Percentiles rank a stretch among this genome's conserved stretches.
These are phyloP conservation scores for Chrysochloris asiatica DNA, from an alignment of 2,113 vertebrate species.

Conservation along the genomic window DNA sequence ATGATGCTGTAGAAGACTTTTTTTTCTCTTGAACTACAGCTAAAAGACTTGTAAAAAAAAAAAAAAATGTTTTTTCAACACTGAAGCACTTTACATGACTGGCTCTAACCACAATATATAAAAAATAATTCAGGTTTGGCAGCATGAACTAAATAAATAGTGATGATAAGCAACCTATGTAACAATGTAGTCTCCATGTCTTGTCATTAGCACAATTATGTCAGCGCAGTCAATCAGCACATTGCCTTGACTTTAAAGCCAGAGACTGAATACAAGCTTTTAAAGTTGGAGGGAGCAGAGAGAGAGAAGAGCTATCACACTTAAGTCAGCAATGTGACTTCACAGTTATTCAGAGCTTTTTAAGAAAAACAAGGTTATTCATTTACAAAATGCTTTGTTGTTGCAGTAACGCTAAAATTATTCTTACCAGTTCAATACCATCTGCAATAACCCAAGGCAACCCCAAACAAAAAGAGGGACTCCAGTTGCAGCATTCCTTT, in stretches of 20 bases:
- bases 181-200: conserved; percentile 81
- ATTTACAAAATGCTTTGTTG: conserved; percentile 82
- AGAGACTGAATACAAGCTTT: conserved; percentile 80
- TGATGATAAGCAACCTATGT: conserved; percentile 85
- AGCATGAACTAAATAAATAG: conserved; percentile 84
- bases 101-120: conserved; percentile 83
- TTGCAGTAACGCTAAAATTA: conserved; percentile 78
- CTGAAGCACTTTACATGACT: conserved; percentile 84
- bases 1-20: conserved; percentile 75
- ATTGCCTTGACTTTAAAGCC: conserved; percentile 85
- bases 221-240: conserved; percentile 86
- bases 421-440: conserved; percentile 81
- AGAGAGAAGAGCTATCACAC: conserved; percentile 76
- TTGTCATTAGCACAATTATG: conserved; percentile 89
- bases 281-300: conserved; percentile 75
- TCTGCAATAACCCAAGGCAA: conserved; percentile 77
- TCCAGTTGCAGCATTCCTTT: conserved; percentile 77
- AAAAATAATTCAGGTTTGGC: conserved; percentile 84
- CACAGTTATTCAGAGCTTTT: conserved; percentile 78
- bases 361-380: conserved; percentile 84
- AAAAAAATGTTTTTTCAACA: conserved; percentile 83
- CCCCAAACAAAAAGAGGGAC: conserved; percentile 72
- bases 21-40: conserved; percentile 80
- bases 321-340: conserved; percentile 78
- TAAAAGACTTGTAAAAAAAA: conserved; percentile 83